A percentile compares a stretch with the other conserved stretches of the same genome.
Conservation (phyloP, 2,113 vertebrate species). For the Rhinopomastus cyanomelas region DNA sequence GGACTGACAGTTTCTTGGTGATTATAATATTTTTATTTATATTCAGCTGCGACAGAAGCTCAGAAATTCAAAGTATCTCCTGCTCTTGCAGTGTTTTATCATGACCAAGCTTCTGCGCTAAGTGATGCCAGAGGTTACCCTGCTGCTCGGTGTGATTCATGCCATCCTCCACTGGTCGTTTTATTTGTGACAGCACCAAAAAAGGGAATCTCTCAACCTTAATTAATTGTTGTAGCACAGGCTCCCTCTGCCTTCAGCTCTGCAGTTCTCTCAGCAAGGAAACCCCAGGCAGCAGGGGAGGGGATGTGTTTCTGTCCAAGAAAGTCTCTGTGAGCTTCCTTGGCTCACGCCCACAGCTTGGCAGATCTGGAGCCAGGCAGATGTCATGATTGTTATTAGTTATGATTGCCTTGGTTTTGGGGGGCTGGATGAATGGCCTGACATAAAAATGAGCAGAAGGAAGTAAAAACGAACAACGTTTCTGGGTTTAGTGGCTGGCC, state of each 20-base stretch:
- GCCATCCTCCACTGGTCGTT: not conserved
- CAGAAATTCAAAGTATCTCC: not conserved
- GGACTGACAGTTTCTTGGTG: not conserved
- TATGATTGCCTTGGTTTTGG: not conserved
- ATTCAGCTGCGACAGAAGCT: not conserved
- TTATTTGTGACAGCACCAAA: not conserved
- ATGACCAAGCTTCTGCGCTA: not conserved
- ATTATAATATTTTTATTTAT: not conserved
- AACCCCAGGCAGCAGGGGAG: not conserved
- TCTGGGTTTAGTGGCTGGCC: not conserved
- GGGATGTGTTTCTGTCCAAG: not conserved
- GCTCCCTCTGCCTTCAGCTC: conserved; percentile 39
- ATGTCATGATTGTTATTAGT: not conserved
- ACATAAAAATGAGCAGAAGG: not conserved
- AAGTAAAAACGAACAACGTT: not conserved
- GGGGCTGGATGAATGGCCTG: too few species aligned
- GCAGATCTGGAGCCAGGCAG: not conserved
- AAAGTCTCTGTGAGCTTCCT: not conserved
- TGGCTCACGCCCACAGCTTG: not conserved
- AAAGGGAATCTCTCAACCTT: not conserved
- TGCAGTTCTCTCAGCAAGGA: not conserved
- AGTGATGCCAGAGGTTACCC: not conserved
- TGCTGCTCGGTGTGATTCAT: too few species aligned
- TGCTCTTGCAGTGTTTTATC: not conserved
- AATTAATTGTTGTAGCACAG: not conserved